These are phyloP conservation scores for Abrostola tripartita DNA, from an alignment of 2,888 invertebrate genomes.

Conservation along the genomic window DNA sequence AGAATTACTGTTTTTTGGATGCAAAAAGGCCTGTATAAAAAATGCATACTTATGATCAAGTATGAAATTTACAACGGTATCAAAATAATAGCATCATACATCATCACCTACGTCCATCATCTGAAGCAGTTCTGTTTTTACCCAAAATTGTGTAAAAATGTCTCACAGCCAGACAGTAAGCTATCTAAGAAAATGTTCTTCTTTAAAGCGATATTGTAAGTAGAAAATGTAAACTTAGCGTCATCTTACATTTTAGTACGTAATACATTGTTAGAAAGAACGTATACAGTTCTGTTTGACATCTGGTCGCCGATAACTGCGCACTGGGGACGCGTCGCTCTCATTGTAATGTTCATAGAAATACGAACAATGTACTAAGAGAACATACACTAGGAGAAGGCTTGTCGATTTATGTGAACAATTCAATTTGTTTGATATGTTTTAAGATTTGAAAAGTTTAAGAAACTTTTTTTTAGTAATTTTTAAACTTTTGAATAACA, in stretches of 20 bases:
- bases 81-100: no score
- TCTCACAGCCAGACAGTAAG: background rate
- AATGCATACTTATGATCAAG: no score
- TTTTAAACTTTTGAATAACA: no score
- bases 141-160: no score
- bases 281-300: constrained; percentile 42
- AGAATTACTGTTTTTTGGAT: no score
- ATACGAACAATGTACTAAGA: constrained; percentile 11
- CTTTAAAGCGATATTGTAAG: constrained; percentile 10
- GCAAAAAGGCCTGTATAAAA: no score
- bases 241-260: constrained; percentile 21
- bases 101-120: no score
- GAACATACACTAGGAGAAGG: background rate
- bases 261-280: constrained; percentile 34
- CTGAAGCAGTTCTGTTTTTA: no score
- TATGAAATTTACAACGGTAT: no score
- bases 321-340: constrained; percentile 33
- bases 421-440: background rate
- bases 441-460: background rate
- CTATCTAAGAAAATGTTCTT: background rate
- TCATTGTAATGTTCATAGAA: constrained; percentile 38
- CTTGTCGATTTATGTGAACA: background rate
- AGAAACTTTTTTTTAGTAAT: no score
- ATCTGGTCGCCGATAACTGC: constrained; percentile 31
- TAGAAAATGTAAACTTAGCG: constrained; percentile 23